Conservation (phyloP, 2,888 invertebrate genomes). For the Dyspetes luteomarginatus region DNA sequence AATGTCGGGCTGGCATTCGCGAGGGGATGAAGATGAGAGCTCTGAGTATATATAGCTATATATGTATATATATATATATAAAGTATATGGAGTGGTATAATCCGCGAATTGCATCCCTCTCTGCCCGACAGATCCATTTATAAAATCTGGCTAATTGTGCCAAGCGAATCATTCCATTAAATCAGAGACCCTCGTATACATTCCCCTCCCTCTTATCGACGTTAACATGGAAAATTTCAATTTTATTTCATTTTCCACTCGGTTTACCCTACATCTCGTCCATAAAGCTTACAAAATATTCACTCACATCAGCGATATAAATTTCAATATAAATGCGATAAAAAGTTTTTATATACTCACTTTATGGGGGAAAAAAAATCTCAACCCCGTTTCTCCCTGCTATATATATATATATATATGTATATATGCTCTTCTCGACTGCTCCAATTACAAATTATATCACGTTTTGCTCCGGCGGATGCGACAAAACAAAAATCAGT, state of each 20-base stretch:
- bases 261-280: constrained; percentile 13
- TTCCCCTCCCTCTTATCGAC: constrained; percentile 24
- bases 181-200: constrained; percentile 38
- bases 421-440: not conserved
- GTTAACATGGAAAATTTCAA: constrained; percentile 24
- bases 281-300: too few species aligned
- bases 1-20: constrained; percentile 41
- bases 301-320: not conserved
- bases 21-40: constrained; percentile 59
- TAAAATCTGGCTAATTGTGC: constrained; percentile 79
- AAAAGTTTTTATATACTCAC: constrained; percentile 22
- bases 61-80: not conserved
- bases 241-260: constrained; percentile 48
- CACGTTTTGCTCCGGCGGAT: not conserved
- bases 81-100: constrained; percentile 41
- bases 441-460: not conserved
- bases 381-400: constrained; percentile 24
- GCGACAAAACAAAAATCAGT: not conserved
- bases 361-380: constrained; percentile 2
- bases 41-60: constrained; percentile 49
- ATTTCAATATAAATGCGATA: not conserved
- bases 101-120: constrained; percentile 58
- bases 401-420: too few species aligned
- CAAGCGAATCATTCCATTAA: constrained; percentile 72
- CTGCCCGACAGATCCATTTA: constrained; percentile 71